phyloP scores from a whole-genome alignment of 2,113 vertebrate species.

The Malurus elegans region DNA sequence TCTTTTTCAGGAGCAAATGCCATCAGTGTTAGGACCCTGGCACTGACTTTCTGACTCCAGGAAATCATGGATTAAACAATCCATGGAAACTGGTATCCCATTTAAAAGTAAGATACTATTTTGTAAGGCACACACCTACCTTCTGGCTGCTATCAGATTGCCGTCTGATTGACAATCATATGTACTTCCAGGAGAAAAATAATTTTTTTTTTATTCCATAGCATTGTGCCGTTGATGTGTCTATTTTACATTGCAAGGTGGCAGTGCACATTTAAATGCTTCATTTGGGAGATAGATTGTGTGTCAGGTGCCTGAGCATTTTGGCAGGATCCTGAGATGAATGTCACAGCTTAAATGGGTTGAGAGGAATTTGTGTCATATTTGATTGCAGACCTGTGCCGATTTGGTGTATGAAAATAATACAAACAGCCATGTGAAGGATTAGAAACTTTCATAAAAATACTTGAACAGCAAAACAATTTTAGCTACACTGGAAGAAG shows the following conservation, averaged over 20 bases:
- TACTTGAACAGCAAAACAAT: neutral
- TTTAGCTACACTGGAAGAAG: neutral
- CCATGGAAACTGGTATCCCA: slow-evolving; percentile 30
- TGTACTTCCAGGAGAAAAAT: neutral
- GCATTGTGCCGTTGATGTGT: neutral
- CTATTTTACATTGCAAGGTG: neutral
- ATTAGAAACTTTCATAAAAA: neutral
- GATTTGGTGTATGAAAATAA: neutral
- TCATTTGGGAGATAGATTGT: neutral
- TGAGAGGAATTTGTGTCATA: neutral
- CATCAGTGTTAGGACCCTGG: slow-evolving; percentile 2
- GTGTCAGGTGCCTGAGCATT: neutral
- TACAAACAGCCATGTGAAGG: neutral
- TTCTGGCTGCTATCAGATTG: neutral
- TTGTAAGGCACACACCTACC: neutral
- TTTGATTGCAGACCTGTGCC: neutral
- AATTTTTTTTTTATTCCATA: neutral
- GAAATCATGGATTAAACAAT: slow-evolving; percentile 49
- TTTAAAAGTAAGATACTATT: neutral
- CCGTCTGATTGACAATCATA: neutral
- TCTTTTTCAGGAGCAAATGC: slow-evolving; percentile 50
- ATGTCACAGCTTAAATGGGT: neutral
- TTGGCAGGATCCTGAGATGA: neutral
- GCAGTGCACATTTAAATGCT: neutral
- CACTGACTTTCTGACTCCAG: slow-evolving; percentile 17